Base-by-base conservation (phyloP, 2,113 vertebrate species). In the Platysteira castanea region DNA sequence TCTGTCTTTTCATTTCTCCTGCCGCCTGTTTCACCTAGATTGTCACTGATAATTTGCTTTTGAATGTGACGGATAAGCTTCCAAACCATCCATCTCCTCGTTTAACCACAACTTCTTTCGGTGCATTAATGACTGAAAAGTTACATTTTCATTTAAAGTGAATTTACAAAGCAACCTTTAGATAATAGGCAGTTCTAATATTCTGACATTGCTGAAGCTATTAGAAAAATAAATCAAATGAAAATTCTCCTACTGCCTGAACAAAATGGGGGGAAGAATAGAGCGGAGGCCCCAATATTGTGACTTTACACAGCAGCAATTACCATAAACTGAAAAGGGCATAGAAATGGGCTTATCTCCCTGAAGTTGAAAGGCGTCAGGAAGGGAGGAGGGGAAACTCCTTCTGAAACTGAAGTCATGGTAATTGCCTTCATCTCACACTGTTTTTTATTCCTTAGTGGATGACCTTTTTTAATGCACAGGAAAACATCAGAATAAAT, bases 71-170 rank as follows among this genome's bases (percentile, higher is more conserved):
- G 61, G 92, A 75, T 94, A 90, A 81, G 79, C 82, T 92, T 90
- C 41, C 6, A 2, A 90, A 67, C 41, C 53, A 93, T 96, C 71
- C 35, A 75, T 96, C 64, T 95, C 47, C 31, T 95, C 39, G 47
- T 78, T 81, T 88, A 93, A 82, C 82, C 16, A 75, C 71, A 86
- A 75, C 24, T 74, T 74, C 44, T 77, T 74, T 93, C 6, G 3
- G 21, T 44, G 14, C 50, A 57, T 83, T 86, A 96, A 74, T 88
- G 75, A 90, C 82, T 53, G 78, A 74, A 83, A 91, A 77, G 50
- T 64, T 91, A 88, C 56, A 63, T 83, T 97, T 94, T 93, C 75
- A 93, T 93, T 95, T 89, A 84, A 92, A 71, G 44, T 81, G 88
- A 85, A 92, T 87, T 96, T 96, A 68, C 64, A 86, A 86, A 90